phyloP scores from a whole-genome alignment of 2,888 invertebrate genomes.

The Callimorpha dominula region DNA sequence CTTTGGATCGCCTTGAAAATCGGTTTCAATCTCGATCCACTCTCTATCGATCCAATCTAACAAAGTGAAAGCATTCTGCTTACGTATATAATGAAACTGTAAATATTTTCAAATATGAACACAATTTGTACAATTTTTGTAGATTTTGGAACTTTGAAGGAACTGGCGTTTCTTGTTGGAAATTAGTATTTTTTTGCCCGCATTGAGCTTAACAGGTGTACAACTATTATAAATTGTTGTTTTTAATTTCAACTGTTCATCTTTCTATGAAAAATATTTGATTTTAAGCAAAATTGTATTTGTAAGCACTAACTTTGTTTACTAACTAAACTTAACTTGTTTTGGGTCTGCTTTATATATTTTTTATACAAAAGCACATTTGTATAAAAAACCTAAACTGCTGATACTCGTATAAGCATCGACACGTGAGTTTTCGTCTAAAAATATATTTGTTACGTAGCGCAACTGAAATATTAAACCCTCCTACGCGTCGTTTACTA shows the following conservation, averaged over 20 bases:
- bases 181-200: neutral
- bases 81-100: slow-evolving; percentile 29
- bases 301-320: neutral
- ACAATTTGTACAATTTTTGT: neutral
- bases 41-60: slow-evolving; percentile 60
- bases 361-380: too few species aligned
- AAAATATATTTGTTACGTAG: too few species aligned
- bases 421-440: too few species aligned
- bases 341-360: too few species aligned
- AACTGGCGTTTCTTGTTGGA: neutral
- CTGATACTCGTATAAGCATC: too few species aligned
- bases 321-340: too few species aligned
- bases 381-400: too few species aligned
- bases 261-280: neutral
- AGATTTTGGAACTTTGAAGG: too few species aligned
- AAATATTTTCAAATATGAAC: slow-evolving; percentile 35
- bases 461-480: too few species aligned
- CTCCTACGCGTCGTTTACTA: too few species aligned
- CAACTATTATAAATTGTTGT: neutral
- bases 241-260: neutral
- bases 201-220: neutral
- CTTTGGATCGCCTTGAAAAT: slow-evolving; percentile 44
- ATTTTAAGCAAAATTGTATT: neutral
- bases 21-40: slow-evolving; percentile 48
- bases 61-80: slow-evolving; percentile 51